Evolutionary conservation across 1,140 invertebrate species (phyloP).

Genomic region (Cepaea nemoralis): DNA sequence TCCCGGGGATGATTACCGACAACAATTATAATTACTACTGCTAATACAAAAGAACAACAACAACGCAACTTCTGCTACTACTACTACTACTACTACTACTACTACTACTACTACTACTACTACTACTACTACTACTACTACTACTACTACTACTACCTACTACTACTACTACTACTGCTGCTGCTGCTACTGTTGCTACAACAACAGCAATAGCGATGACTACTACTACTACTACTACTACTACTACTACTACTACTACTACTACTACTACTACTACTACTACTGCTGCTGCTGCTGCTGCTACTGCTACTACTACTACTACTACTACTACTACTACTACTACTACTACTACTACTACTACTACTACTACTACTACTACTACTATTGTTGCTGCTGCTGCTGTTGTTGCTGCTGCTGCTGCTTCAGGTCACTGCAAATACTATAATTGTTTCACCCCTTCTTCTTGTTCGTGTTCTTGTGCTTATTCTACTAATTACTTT

Average conservation of each 20-base stretch:
- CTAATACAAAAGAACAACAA: too few species aligned
- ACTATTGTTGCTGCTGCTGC: background rate
- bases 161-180: too few species aligned
- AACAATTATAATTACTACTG: too few species aligned
- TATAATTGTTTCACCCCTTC: too few species aligned
- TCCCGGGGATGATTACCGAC: too few species aligned
- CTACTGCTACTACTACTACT: background rate
- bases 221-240: background rate
- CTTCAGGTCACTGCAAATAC: background rate
- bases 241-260: background rate
- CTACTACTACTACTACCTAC: too few species aligned
- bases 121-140: background rate
- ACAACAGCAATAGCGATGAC: background rate
- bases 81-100: too few species aligned
- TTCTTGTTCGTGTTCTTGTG: too few species aligned
- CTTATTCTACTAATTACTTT: too few species aligned
- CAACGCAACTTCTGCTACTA: too few species aligned
- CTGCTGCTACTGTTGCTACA: too few species aligned
- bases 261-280: background rate
- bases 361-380: conserved; percentile 13
- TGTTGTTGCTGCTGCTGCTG: background rate
- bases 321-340: background rate
- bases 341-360: background rate
- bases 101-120: background rate
- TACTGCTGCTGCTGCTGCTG: background rate